Base-by-base conservation (phyloP, 1,140 invertebrate genomes). In the Drosophila albomicans region DNA sequence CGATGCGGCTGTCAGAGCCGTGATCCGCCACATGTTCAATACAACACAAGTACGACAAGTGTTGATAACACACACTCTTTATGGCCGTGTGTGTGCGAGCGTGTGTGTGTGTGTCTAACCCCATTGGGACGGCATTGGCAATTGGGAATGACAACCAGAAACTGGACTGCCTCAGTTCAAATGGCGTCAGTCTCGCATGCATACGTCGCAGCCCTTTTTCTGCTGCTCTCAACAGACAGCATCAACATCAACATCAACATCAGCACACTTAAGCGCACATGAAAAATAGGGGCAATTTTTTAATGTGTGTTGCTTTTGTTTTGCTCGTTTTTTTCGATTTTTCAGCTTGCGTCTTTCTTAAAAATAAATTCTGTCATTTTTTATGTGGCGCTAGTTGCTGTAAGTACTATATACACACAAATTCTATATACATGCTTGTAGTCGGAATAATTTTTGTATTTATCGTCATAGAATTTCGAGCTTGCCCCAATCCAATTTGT, bases 321-420 rank as follows among this genome's bases (percentile, higher is more conserved):
- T 16, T 35, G 13, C 7, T 16, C 16, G 16, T 20, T 20, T 20
- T 20, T 2, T 2, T 56, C 15, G 49, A 38, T 65, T 59, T 46
- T 7, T 35, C 35, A 51, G 30, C 25, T 51, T 48, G 51, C 13
- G 28, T 45, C 30, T 73, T 30, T 61, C 41, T 70, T 25, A 35
- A 73, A 81, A 79, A 82, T 76, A 79, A 74, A 68, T 61, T 82
- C 67, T 59, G 62, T 62, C 68, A 79, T 84, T 79, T 78, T 76
- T 76, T 67, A 65, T 79, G 66, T 84, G 80, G 80, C 80, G 77
- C 80, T 54, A 63, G 43, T 41, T 58, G 28, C 32, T 70, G 59
- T 68, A 78, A 78, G 63, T 66, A 67, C 48, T 15, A 38, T 16
- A 38, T 56, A 35, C 5, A 32, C 28, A 54, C 1, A 35, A 6